Evolutionary conservation across 2,888 invertebrate genomes (phyloP).

Genomic region (Lathronympha strigana): DNA sequence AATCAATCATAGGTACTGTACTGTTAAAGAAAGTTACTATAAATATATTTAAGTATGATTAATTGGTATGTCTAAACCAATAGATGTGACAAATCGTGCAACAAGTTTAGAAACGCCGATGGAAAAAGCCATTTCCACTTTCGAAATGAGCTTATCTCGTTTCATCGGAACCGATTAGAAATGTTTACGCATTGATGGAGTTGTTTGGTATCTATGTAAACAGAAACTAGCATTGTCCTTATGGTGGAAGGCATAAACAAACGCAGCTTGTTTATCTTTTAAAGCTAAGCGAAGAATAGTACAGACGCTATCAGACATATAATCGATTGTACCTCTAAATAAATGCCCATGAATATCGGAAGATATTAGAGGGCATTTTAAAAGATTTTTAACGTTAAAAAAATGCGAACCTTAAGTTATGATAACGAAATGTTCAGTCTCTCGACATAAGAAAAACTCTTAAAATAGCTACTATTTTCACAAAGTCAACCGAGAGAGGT

Average conservation of each 20-base stretch:
- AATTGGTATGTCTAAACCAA: background rate
- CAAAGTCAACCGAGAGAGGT: too few species aligned
- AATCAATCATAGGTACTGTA: background rate
- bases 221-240: constrained; percentile 18
- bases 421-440: too few species aligned
- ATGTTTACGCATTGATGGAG: background rate
- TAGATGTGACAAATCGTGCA: constrained; percentile 1
- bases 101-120: constrained; percentile 5
- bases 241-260: constrained; percentile 23
- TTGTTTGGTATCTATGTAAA: constrained; percentile 19
- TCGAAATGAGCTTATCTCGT: constrained; percentile 7
- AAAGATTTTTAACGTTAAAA: background rate
- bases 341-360: background rate
- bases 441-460: too few species aligned
- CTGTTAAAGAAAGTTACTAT: background rate
- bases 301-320: background rate
- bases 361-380: background rate
- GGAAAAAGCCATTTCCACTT: constrained; percentile 8
- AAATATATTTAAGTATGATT: constrained; percentile 7
- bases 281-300: background rate
- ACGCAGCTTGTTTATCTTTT: constrained; percentile 20
- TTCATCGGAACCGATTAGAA: constrained; percentile 11
- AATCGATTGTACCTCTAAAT: background rate
- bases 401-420: too few species aligned
- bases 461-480: too few species aligned